Base-by-base conservation (phyloP, 2,888 invertebrate species). In the Aspidiotus destructor region DNA sequence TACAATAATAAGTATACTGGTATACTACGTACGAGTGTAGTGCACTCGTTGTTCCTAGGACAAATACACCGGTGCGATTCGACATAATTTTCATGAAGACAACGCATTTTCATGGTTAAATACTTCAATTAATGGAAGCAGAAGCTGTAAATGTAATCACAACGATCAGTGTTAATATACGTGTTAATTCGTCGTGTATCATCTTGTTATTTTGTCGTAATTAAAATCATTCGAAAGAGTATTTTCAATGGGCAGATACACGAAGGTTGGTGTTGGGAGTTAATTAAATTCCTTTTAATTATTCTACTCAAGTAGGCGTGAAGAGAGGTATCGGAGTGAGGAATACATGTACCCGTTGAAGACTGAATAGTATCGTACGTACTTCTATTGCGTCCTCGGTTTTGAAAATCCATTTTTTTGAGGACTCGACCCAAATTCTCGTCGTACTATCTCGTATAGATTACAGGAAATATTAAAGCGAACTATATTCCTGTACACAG, bases 91-190 rank as follows among this genome's bases (percentile, higher is more conserved):
- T 48, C 28, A 28, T 5, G 28, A 48, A n/a, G n/a, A 48, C 48
- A 6, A 48, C 48, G 48, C 10, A 6, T 48, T 48, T 48, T 48
- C 48, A 48, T 48, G 48, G 48, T 48, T 48, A 48, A 48, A 48
- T 48, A n/a, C 48, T 48, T 48, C n/a, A 48, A 48, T 48, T 48
- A 48, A 48, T 48, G 48, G n/a, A 48, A 48, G 48, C 48, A 48
- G 11, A 48, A 48, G n/a, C 48, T 48, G 48, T 48, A 48, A 48
- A 48, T n/a, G 48, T 48, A 48, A 48, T 48, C 48, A 48, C 48
- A 48, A 48, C n/a, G 10, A 48, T 48, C 48, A 48, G 48, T 48
- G 48, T 48, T n/a, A 48, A 48, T 48, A 48, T 48, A 48, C 48
- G n/a, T n/a, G n/a, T n/a, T 13, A n/a, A 13, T 13, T 48, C n/a